These are phyloP conservation scores for Battus philenor DNA, from an alignment of 1,140 invertebrate species.

Conservation along the genomic window DNA sequence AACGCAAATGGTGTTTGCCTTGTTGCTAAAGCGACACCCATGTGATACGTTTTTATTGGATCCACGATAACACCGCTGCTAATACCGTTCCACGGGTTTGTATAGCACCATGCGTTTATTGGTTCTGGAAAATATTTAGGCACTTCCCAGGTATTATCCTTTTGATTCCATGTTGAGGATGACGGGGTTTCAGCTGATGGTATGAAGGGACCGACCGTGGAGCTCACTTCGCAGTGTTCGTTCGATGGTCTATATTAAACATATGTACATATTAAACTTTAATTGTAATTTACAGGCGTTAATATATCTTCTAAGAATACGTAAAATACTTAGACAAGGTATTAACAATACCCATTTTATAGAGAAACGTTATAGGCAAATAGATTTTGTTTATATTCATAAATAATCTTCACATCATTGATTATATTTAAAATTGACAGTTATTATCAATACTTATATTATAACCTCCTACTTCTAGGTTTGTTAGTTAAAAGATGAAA, in stretches of 20 bases:
- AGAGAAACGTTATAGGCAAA: conserved; percentile 9
- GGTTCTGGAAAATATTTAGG: conserved; percentile 23
- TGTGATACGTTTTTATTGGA: conserved; percentile 64
- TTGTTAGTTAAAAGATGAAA: neutral
- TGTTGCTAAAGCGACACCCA: conserved; percentile 56
- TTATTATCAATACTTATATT: neutral
- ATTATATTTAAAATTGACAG: neutral
- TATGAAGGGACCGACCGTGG: conserved; percentile 45
- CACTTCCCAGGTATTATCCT: conserved; percentile 23
- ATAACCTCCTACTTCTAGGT: neutral
- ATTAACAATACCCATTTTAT: neutral
- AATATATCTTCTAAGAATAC: too few relatives aligned
- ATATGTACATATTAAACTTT: neutral
- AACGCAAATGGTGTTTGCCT: conserved; percentile 63
- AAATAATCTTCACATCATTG: neutral
- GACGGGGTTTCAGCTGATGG: conserved; percentile 26
- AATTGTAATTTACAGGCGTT: neutral
- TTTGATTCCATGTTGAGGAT: conserved; percentile 24
- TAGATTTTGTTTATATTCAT: neutral
- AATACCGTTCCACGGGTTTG: conserved; percentile 26
- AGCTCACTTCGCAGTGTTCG: conserved; percentile 52
- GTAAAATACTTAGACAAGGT: neutral
- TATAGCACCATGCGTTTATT: conserved; percentile 26
- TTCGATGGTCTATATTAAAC: conserved; percentile 24
- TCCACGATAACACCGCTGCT: conserved; percentile 56